Evolutionary conservation across 2,797 vertebrate species (phyloP), one percentile per base, ranked within the genome.

Genomic region (Gymnocypris eckloni): DNA sequence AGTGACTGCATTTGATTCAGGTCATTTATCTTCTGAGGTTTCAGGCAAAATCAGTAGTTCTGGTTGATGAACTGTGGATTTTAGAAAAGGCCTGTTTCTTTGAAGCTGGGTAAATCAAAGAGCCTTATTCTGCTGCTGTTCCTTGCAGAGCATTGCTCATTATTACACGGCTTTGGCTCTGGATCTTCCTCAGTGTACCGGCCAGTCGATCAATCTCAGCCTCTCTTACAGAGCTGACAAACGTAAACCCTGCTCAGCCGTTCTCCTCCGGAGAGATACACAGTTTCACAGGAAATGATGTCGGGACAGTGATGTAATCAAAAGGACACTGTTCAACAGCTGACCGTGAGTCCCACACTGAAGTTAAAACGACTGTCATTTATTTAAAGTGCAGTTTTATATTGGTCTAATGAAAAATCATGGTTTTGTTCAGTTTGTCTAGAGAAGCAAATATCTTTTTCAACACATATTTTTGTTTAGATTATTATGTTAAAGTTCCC

Each of bases 151-250:
- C 18, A 20, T 22, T 18, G 43, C 28, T 72, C 52, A 41, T 79
- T 80, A 72, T 50, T 80, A 72, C 22, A 79, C 3, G 28, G 25
- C 41, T 48, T 80, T 72, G 52, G 25, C 73, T 56, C 83, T 70
- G 64, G 22, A 39, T 12, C 15, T 50, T 69, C 37, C 64, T 73
- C 18, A 15, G 6, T 1, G 69, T 61, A 33, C 39, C 9, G 6
- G 41, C 18, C 54, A 10, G 52, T 73, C 79, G 54, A 75, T 83
- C 48, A 61, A 50, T 83, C 71, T 61, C 16, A 11, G 16, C 18
- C 18, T 75, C 70, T 73, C n/a, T 64, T n/a, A 64, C 16, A 75
- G 71, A 48, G 71, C 70, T 64, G 41, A 48, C 25, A 82, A 33
- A 75, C 18, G 1, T 59, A 41, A 73, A 64, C 28, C 59, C 69